Evolutionary conservation across 2,113 vertebrate species (phyloP).

Genomic region (Axis porcinus): DNA sequence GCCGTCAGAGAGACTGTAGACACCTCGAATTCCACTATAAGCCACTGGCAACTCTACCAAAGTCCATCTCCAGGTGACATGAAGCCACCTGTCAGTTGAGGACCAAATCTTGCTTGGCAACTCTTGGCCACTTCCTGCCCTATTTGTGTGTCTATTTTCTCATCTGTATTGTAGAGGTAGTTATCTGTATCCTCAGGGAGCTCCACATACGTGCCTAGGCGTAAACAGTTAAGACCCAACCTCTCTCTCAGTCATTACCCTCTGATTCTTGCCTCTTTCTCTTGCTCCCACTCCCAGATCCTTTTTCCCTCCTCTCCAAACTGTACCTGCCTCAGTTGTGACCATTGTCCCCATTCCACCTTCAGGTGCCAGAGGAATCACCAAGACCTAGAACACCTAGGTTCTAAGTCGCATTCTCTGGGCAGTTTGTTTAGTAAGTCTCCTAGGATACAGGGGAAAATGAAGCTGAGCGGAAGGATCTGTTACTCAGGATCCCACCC

Average conservation of each 20-base stretch:
- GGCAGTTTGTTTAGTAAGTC: slow-evolving; percentile 37
- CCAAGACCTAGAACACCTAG: not conserved
- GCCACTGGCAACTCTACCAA: not conserved
- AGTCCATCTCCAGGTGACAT: not conserved
- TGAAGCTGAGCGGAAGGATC: not conserved
- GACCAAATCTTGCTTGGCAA: not conserved
- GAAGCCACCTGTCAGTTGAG: not conserved
- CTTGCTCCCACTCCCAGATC: not conserved
- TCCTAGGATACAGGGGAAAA: slow-evolving; percentile 52
- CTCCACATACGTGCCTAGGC: not conserved
- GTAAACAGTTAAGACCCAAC: not conserved
- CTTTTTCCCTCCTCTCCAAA: not conserved
- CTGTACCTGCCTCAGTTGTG: not conserved
- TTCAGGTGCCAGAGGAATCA: not conserved
- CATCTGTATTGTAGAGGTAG: not conserved
- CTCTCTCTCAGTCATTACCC: not conserved
- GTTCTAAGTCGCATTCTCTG: slow-evolving; percentile 33
- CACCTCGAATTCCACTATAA: not conserved
- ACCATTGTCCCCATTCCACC: not conserved
- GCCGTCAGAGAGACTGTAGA: not conserved
- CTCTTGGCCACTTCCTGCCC: not conserved
- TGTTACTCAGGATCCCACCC: not conserved
- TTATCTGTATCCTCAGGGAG: not conserved
- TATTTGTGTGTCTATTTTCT: not conserved
- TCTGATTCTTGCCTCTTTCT: not conserved